Percentiles rank a stretch among this genome's conserved stretches.
These are phyloP conservation scores for Chionoecetes opilio DNA, from an alignment of 1,140 invertebrate genomes.

Conservation along the genomic window DNA sequence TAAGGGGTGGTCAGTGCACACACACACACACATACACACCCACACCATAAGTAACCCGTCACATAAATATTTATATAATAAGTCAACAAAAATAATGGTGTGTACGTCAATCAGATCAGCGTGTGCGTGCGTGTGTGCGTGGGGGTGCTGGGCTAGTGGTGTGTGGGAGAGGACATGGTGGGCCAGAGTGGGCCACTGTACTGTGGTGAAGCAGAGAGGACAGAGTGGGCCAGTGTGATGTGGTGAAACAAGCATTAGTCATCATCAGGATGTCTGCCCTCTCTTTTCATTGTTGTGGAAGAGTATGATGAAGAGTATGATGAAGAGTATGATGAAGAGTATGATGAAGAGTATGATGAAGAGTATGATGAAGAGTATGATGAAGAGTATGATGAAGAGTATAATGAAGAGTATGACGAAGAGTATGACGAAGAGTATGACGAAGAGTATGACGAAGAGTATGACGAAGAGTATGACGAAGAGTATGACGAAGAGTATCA, in stretches of 20 bases:
- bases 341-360: not conserved
- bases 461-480: no score
- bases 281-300: constrained; percentile 10
- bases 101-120: no score
- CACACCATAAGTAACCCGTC: no score
- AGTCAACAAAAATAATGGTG: no score
- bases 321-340: not conserved
- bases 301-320: not conserved
- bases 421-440: no score
- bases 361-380: not conserved
- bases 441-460: no score
- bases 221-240: not conserved
- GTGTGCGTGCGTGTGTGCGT: no score
- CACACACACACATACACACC: no score
- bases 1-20: not conserved
- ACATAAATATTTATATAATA: no score
- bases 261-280: not conserved
- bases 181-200: not conserved
- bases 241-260: not conserved
- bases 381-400: not conserved
- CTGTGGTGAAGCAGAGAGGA: not conserved
- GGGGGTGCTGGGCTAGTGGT: not conserved
- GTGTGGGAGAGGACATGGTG: not conserved
- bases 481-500: no score
- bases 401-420: no score